A percentile compares a stretch with the other conserved stretches of the same genome.
Evolutionary conservation across 1,140 invertebrate genomes (phyloP).

Genomic region (Gryon sp.): DNA sequence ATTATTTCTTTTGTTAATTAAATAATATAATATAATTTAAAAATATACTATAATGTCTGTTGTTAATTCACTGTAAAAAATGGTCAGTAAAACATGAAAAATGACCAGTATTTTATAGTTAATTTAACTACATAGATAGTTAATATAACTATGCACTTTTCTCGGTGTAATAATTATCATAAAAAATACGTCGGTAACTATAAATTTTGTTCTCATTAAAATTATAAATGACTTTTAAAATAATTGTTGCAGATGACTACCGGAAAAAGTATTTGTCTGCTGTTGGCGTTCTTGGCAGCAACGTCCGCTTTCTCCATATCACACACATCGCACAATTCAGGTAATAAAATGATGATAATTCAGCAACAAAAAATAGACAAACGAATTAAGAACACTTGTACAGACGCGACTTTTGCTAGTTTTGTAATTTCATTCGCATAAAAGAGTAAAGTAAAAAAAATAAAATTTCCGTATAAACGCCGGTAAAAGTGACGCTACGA

Average conservation of each 20-base stretch:
- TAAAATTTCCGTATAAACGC: slow-evolving; percentile 17
- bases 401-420: slow-evolving; percentile 5
- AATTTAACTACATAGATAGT: too few species aligned
- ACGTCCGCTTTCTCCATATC: slow-evolving; percentile 69
- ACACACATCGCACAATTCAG: slow-evolving; percentile 54
- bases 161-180: too few species aligned
- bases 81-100: too few species aligned
- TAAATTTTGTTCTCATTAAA: too few species aligned
- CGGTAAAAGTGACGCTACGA: slow-evolving; percentile 37
- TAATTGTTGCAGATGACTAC: slow-evolving; percentile 73
- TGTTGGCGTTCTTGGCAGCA: slow-evolving; percentile 69
- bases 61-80: too few species aligned
- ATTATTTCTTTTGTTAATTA: too few species aligned
- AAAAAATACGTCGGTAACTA: too few species aligned
- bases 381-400: slow-evolving; percentile 22
- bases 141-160: too few species aligned
- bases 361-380: slow-evolving; percentile 20
- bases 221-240: slow-evolving; percentile 4
- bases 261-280: slow-evolving; percentile 69
- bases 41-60: too few species aligned
- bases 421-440: neutral
- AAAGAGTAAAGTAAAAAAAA: neutral
- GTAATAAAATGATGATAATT: slow-evolving; percentile 55
- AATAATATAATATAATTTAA: too few species aligned
- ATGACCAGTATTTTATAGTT: too few species aligned